These are phyloP conservation scores for Oscheius sp. DNA, from an alignment of 2,888 invertebrate species.

Conservation along the genomic window DNA sequence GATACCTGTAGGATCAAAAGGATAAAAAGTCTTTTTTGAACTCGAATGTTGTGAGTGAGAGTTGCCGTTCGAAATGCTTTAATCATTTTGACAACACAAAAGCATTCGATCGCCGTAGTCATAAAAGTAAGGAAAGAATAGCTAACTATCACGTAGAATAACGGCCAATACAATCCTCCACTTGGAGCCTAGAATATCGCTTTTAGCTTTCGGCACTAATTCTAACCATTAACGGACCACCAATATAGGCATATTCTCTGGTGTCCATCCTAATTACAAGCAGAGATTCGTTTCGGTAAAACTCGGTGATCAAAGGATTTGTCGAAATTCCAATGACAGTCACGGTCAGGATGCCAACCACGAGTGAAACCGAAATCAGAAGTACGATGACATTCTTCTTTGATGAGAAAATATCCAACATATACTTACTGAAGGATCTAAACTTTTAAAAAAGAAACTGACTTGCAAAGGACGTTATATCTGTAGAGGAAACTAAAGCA, in stretches of 20 bases:
- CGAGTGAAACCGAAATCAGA: background rate
- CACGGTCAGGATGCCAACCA: background rate
- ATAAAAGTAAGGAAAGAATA: background rate
- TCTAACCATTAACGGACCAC: background rate
- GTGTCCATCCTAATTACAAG: background rate
- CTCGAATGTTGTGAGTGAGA: background rate
- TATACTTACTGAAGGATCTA: background rate
- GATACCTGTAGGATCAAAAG: background rate
- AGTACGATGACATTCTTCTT: background rate
- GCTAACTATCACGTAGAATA: background rate
- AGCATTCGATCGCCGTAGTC: background rate
- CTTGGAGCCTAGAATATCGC: no score
- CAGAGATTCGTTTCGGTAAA: background rate
- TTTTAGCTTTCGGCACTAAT: no score
- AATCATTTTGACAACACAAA: background rate
- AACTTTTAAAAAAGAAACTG: background rate
- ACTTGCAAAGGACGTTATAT: background rate
- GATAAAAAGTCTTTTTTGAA: background rate
- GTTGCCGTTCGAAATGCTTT: background rate
- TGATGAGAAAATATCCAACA: background rate
- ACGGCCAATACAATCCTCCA: background rate
- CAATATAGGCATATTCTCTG: background rate
- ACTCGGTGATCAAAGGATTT: background rate
- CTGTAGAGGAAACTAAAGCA: background rate
- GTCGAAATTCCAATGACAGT: background rate